Percentiles rank a stretch among this genome's conserved stretches.
Evolutionary conservation across 1,140 invertebrate species (phyloP).

Genomic region (Zaprionus gabonicus): DNA sequence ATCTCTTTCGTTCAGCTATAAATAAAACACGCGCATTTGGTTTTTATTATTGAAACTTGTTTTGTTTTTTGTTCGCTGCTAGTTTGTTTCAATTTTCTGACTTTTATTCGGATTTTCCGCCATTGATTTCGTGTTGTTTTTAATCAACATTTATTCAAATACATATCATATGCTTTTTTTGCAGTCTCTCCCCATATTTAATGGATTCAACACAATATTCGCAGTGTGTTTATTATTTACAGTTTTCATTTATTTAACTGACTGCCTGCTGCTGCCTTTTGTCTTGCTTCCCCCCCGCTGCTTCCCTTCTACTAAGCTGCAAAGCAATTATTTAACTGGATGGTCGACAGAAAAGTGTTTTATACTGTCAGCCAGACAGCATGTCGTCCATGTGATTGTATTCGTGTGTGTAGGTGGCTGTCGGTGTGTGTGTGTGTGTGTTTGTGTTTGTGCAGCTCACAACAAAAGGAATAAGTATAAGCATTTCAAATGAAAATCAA

Average conservation of each 20-base stretch:
- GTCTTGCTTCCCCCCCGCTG: conserved; percentile 22
- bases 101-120: neutral
- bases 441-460: neutral
- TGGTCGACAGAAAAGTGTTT: conserved; percentile 55
- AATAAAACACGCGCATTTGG: neutral
- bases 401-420: neutral
- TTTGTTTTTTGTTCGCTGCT: neutral
- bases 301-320: conserved; percentile 52
- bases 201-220: conserved; percentile 24
- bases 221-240: conserved; percentile 39
- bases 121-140: conserved; percentile 23
- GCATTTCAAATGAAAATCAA: conserved; percentile 69
- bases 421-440: no score
- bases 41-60: neutral
- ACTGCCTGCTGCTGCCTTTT: conserved; percentile 37
- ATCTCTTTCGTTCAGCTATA: neutral
- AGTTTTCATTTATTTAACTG: conserved; percentile 32
- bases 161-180: neutral
- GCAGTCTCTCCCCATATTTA: conserved; percentile 15
- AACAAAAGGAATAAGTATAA: conserved; percentile 54
- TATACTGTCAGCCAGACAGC: conserved; percentile 33
- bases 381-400: conserved; percentile 1
- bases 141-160: conserved; percentile 18
- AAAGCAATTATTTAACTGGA: conserved; percentile 76
- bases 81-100: conserved; percentile 9